Percentiles rank a stretch among this genome's conserved stretches.
Evolutionary conservation across 92 coral and sea anemone genomes (phyloP).

Genomic region (Meandrina meandrites): DNA sequence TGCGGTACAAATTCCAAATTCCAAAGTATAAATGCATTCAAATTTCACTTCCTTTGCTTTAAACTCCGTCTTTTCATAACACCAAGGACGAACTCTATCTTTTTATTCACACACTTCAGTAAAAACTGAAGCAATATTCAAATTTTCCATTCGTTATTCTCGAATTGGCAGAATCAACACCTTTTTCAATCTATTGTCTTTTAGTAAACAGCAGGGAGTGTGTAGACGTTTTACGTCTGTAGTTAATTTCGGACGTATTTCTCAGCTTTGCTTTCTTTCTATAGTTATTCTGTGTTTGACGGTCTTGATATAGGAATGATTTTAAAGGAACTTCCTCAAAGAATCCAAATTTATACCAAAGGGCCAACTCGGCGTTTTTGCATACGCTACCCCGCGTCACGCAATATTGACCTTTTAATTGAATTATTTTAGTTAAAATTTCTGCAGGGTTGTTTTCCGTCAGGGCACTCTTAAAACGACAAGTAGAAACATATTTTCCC

Average conservation of each 20-base stretch:
- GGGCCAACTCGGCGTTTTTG: neutral
- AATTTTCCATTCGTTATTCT: neutral
- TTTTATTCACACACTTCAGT: neutral
- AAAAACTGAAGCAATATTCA: neutral
- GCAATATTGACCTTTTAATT: neutral
- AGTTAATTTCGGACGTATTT: neutral
- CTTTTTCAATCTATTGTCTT: neutral
- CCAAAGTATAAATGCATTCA: neutral
- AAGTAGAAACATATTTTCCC: neutral
- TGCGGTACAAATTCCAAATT: constrained; percentile 1
- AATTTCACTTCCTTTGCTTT: neutral
- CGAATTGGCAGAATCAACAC: neutral
- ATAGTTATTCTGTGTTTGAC: neutral
- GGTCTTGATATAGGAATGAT: neutral
- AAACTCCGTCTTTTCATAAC: neutral
- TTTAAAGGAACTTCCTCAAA: neutral
- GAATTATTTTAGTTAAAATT: neutral
- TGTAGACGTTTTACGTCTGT: neutral
- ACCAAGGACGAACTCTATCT: too few relatives aligned
- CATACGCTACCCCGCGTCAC: neutral
- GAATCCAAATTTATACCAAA: neutral
- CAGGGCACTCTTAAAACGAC: neutral
- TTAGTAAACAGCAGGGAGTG: neutral
- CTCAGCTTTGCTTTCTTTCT: neutral
- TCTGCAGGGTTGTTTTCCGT: neutral